A percentile compares a stretch with the other conserved stretches of the same genome.
Evolutionary conservation across 2,888 invertebrate species (phyloP).

Genomic region (Aquatica leii): DNA sequence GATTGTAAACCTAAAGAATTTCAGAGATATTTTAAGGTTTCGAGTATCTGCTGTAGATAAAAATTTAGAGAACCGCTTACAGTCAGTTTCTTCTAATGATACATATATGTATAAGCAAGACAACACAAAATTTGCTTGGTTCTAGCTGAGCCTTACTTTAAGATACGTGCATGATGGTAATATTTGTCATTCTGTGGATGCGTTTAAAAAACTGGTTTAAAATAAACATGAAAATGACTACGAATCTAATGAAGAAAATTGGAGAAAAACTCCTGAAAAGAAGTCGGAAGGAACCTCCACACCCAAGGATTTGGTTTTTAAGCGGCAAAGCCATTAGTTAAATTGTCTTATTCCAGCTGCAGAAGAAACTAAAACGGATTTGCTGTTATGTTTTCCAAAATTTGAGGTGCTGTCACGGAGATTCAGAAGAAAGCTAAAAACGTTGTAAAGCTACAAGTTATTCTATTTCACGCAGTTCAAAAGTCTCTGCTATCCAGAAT

Average conservation of each 20-base stretch:
- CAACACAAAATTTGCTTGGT: constrained; percentile 4
- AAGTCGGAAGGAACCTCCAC: not conserved
- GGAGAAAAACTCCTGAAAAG: not conserved
- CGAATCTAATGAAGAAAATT: not conserved
- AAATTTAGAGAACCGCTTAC: constrained; percentile 9
- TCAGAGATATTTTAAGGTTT: constrained; percentile 17
- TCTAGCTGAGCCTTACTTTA: constrained; percentile 1
- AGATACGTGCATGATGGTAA: not conserved
- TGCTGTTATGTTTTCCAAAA: too few species aligned
- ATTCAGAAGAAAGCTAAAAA: too few species aligned
- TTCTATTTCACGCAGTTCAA: not conserved
- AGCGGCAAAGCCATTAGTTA: not conserved
- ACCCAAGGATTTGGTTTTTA: not conserved
- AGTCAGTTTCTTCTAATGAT: not conserved
- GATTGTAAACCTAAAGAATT: constrained; percentile 10
- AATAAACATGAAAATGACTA: not conserved
- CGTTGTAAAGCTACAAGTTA: not conserved
- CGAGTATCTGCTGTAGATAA: constrained; percentile 16
- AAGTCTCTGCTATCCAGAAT: not conserved
- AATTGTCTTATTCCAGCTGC: too few species aligned
- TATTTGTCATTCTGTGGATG: not conserved
- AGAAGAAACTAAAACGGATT: too few species aligned
- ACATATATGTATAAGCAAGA: constrained; percentile 8
- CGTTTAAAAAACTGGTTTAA: not conserved
- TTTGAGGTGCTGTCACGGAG: too few species aligned